These are phyloP conservation scores for Mirounga angustirostris DNA, from an alignment of 2,113 vertebrate species.

Conservation along the genomic window DNA sequence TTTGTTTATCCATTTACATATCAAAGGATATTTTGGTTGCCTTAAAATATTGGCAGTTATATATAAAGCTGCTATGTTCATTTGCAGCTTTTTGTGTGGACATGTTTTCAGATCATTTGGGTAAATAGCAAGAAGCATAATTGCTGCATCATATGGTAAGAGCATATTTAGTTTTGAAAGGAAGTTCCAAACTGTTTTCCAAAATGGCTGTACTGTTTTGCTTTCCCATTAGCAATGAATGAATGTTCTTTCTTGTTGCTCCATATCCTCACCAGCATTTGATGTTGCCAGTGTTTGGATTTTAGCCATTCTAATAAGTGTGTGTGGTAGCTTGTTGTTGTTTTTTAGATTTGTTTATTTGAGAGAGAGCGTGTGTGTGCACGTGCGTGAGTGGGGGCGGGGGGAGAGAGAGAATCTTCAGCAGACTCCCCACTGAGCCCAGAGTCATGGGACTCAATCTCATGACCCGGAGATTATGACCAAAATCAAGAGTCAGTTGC, in stretches of 20 bases:
- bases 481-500: not conserved
- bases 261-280: not conserved
- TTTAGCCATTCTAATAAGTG: not conserved
- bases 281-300: not conserved
- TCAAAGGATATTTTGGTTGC: not conserved
- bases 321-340: not conserved
- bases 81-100: not conserved
- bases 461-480: not conserved
- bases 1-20: not conserved
- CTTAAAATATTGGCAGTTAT: not conserved
- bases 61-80: not conserved
- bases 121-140: not conserved
- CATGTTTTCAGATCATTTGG: not conserved
- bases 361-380: not conserved
- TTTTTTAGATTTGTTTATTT: not conserved
- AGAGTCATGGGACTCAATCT: not conserved
- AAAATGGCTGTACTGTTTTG: not conserved
- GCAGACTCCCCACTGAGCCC: not conserved
- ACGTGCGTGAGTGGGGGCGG: not conserved
- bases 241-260: not conserved
- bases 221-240: not conserved
- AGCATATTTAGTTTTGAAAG: not conserved
- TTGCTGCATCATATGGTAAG: not conserved
- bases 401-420: not conserved
- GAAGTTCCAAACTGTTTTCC: not conserved